Percentiles rank a stretch among this genome's conserved stretches.
Conservation (phyloP, 2,113 vertebrate species). For the Nipponia nippon region DNA sequence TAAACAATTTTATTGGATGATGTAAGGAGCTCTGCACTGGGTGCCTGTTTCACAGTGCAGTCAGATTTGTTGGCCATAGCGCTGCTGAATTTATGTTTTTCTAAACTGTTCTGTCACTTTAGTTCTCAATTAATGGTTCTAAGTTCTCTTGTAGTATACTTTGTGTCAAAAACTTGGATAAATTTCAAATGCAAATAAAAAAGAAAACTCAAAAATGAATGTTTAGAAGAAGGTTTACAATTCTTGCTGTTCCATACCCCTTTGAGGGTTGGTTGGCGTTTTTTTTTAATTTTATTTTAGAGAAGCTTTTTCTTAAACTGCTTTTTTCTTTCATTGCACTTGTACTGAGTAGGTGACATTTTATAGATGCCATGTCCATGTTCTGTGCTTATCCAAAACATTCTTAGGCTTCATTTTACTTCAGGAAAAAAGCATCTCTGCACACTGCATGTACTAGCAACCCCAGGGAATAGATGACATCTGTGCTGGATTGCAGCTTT, state of each 20-base stretch:
- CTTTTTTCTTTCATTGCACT: not conserved
- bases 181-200: not conserved
- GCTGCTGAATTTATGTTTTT: not conserved
- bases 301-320: not conserved
- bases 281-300: not conserved
- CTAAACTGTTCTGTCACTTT: not conserved
- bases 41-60: not conserved
- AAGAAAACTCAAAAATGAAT: not conserved
- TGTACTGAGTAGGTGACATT: not conserved
- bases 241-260: not conserved
- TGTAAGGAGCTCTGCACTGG: not conserved
- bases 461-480: not conserved
- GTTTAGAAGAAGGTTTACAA: not conserved
- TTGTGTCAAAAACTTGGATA: not conserved
- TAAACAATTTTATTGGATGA: constrained; percentile 7
- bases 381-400: not conserved
- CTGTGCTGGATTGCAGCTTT: not conserved
- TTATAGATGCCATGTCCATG: not conserved
- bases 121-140: not conserved
- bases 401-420: not conserved
- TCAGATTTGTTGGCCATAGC: not conserved
- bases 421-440: not conserved
- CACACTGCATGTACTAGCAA: not conserved
- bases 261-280: not conserved
- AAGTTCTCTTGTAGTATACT: not conserved